phyloP scores from a whole-genome alignment of 2,797 vertebrate species.

The Mastacembelus armatus region DNA sequence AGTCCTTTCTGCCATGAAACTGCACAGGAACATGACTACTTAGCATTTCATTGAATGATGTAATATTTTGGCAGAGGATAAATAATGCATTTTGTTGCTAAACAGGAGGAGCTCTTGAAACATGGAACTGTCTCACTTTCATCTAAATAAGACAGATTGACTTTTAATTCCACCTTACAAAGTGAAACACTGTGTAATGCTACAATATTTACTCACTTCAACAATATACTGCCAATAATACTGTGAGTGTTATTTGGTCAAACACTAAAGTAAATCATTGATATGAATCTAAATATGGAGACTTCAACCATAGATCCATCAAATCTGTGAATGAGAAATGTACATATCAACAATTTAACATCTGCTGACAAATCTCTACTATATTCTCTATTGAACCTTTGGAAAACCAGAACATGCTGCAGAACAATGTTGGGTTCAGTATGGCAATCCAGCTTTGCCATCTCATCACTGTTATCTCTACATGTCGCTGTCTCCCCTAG shows the following conservation, averaged over 20 bases:
- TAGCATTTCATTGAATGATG: slow-evolving; percentile 63
- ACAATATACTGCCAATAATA: background rate
- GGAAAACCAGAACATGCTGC: slow-evolving; percentile 16
- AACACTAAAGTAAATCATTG: slow-evolving; percentile 11
- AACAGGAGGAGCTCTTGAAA: slow-evolving; percentile 24
- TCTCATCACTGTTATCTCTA: slow-evolving; percentile 58
- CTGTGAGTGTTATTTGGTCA: slow-evolving; percentile 3
- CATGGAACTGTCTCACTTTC: slow-evolving; percentile 30
- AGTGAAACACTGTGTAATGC: slow-evolving; percentile 5
- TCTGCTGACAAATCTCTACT: background rate
- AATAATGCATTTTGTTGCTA: slow-evolving; percentile 62
- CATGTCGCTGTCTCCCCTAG: slow-evolving; percentile 47
- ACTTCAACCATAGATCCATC: background rate
- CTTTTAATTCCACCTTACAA: slow-evolving; percentile 6
- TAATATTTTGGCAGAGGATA: slow-evolving; percentile 59
- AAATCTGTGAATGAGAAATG: slow-evolving; percentile 5
- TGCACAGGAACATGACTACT: slow-evolving; percentile 48
- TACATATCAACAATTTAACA: slow-evolving; percentile 22
- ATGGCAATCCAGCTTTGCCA: slow-evolving; percentile 24
- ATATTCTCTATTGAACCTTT: slow-evolving; percentile 19
- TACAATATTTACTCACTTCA: slow-evolving; percentile 4
- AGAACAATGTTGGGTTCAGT: slow-evolving; percentile 2
- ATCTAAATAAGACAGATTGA: slow-evolving; percentile 19
- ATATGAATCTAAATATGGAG: slow-evolving; percentile 19
- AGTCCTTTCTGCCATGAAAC: slow-evolving; percentile 25